Evolutionary conservation across 2,888 invertebrate species (phyloP), one percentile per base, ranked within the genome.

Genomic region (Fragum whitleyi): DNA sequence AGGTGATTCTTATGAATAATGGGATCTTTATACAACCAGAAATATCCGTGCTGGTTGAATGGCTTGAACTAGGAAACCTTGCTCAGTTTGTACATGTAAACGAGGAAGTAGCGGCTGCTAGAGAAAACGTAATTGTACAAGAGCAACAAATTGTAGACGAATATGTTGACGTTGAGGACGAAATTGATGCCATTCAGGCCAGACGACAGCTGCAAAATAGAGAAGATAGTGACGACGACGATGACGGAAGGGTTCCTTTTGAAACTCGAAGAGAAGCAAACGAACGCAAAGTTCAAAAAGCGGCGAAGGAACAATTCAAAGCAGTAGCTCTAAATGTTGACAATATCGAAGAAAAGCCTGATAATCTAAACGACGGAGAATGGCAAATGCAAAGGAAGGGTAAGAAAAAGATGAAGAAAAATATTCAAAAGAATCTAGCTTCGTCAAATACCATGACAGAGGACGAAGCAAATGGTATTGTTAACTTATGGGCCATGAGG

Each of bases 401-500:
- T 28, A 83, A 70, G 42, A 86, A 85, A 80, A 85, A 83, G 47
- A 36, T 79, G 65, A 87, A 87, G 68, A 67, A 61, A 47, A 80
- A 73, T 23, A 57, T 85, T 16, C 82, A 77, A 23, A 81, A 62
- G 59, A 81, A 88, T 14, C 71, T 92, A 1, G 59, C 79, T 28
- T 84, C 80, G 6, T 62, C 42, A 9, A 88, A 90, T 21, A 75
- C 69, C 5, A 88, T 92, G 90, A 73, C 61, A n/a, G 83, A 85
- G n/a, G 86, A 85, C 7, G 89, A 91, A 67, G 86, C 78, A 16
- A 53, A 67, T 1, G 19, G 36, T 1, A 73, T 92, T 19, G 39
- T 53, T 11, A 88, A 89, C 87, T 87, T 91, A 16, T 87, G 93
- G 86, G 84, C 88, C 65, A 85, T 92, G 62, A 42, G 87, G 42